Conservation (phyloP, 1,140 invertebrate genomes). For the Lordiphosa clarofinis region DNA sequence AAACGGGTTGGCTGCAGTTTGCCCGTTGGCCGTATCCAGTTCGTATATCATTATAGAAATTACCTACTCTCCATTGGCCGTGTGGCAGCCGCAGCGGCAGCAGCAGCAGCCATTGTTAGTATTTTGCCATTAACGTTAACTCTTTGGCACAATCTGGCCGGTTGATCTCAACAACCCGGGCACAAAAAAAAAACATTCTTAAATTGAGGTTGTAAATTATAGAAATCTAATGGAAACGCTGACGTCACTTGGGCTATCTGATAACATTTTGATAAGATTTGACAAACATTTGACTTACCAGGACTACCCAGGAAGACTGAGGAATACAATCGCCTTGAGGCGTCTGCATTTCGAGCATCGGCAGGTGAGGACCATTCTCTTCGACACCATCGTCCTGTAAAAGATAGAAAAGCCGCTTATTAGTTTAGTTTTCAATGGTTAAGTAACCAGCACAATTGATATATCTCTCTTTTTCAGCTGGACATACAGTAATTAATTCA, state of each 20-base stretch:
- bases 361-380: conserved; percentile 92
- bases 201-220: conserved; percentile 63
- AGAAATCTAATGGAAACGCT: conserved; percentile 65
- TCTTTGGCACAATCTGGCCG: conserved; percentile 66
- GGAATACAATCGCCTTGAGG: conserved; percentile 91
- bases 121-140: conserved; percentile 76
- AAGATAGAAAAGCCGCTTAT: conserved; percentile 57
- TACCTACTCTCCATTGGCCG: conserved; percentile 58
- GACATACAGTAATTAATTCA: too few relatives aligned
- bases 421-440: conserved; percentile 23
- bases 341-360: conserved; percentile 87
- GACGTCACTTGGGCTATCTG: conserved; percentile 47
- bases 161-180: conserved; percentile 37
- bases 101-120: conserved; percentile 66
- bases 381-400: conserved; percentile 93
- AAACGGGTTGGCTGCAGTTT: conserved; percentile 20
- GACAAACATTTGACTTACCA: conserved; percentile 82
- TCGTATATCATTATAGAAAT: conserved; percentile 79
- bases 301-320: conserved; percentile 94
- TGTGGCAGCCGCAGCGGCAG: conserved; percentile 8
- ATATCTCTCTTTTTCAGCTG: too few relatives aligned
- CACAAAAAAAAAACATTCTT: conserved; percentile 15
- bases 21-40: conserved; percentile 66
- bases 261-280: conserved; percentile 28
- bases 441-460: conserved; percentile 24